These are phyloP conservation scores for Oryzias dopingdopingensis DNA, from an alignment of 2,797 vertebrate genomes.

Conservation along the genomic window DNA sequence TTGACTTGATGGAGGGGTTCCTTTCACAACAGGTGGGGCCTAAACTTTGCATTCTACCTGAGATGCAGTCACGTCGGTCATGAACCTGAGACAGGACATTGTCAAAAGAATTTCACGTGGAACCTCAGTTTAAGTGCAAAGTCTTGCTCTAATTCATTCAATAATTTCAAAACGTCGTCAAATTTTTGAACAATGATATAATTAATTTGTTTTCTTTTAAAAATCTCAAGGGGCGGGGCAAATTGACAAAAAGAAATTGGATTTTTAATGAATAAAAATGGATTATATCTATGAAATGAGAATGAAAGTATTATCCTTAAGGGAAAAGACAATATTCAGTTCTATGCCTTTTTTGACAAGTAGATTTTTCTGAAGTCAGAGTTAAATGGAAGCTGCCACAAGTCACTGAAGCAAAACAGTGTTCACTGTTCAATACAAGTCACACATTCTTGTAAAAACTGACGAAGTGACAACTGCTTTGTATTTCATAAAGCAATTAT, in stretches of 20 bases:
- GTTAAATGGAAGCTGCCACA: conserved; percentile 78
- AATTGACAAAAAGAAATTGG: too few relatives aligned
- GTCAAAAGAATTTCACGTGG: conserved; percentile 62
- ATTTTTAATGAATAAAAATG: conserved; percentile 49
- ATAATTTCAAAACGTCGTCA: neutral
- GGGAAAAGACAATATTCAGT: conserved; percentile 76
- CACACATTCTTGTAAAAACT: conserved; percentile 74
- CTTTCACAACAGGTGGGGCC: conserved; percentile 81
- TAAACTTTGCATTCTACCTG: conserved; percentile 95
- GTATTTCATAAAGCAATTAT: conserved; percentile 68
- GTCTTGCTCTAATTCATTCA: conserved; percentile 42
- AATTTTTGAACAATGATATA: conserved; percentile 9
- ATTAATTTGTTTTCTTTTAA: too few relatives aligned
- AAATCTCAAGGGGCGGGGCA: too few relatives aligned
- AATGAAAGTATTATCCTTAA: conserved; percentile 45
- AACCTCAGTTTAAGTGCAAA: conserved; percentile 80
- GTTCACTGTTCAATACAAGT: conserved; percentile 78
- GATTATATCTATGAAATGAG: conserved; percentile 70
- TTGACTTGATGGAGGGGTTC: conserved; percentile 56
- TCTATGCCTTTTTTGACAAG: conserved; percentile 69
- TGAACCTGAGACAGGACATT: conserved; percentile 93
- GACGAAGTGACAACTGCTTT: conserved; percentile 72
- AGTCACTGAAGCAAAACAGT: conserved; percentile 77
- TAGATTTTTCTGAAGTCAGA: conserved; percentile 66
- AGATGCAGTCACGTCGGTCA: conserved; percentile 92